Base-by-base conservation (phyloP, 1,140 invertebrate species). In the Drosophila watanabei region DNA sequence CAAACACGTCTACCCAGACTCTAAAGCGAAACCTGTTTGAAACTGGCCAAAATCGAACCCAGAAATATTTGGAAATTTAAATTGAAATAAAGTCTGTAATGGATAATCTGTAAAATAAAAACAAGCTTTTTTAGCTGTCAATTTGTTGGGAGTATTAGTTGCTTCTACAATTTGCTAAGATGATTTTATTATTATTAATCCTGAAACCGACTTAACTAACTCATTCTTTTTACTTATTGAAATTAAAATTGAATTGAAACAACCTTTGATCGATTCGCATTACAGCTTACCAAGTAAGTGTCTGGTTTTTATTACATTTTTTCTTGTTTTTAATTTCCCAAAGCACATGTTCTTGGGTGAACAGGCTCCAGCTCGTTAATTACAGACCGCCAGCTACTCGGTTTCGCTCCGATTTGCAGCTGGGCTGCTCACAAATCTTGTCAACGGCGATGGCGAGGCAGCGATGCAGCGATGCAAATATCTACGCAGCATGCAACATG, bases 401-500 rank as follows among this genome's bases (percentile, higher is more conserved):
- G 48, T 32, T 56, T 56, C 33, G 75, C 75, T 68, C 62, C 56
- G 48, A 59, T 62, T 60, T 78, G 75, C 75, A 78, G 54, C 71
- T 66, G 73, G 54, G 11, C 37, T 18, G 68, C 70, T 60, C 70
- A 72, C 70, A 73, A 73, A 73, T 73, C 70, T 72, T 73, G 70
- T 73, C 70, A 73, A 39, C 20, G 49, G 49, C 48, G 24, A 24
- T 20, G 39, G 6, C 57, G 60, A 13, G 48, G 16, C 65, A 28
- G 41, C 66, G 60, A 13, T 48, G 16, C 65, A 28, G 41, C 66
- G 32, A 84, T 77, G 82, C 82, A 84, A 85, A 84, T 84, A 78
- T 84, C 63, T 85, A 78, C 79, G 84, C 80, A 88, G 75, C 84
- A 87, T 87, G 84, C 80, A 88, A 87, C 84, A 32, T 51, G 28